These are phyloP conservation scores for Acleris emargana DNA, from an alignment of 2,888 invertebrate genomes.

Conservation along the genomic window DNA sequence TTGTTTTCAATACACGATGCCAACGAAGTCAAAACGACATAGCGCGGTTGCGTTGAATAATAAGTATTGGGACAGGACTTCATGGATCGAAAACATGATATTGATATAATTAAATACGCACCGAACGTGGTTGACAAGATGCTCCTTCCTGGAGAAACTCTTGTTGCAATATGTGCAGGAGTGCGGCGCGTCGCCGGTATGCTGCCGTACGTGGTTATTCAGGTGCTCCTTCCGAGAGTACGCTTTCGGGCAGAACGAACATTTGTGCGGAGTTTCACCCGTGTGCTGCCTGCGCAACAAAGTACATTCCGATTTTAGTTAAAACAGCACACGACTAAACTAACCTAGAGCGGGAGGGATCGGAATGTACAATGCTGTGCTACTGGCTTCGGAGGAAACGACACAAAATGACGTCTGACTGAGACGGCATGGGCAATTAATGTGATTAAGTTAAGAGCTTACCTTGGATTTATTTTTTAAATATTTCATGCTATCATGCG, in stretches of 20 bases:
- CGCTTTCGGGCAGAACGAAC: slow-evolving; percentile 83
- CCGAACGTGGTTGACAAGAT: slow-evolving; percentile 86
- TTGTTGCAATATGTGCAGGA: slow-evolving; percentile 88
- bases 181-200: slow-evolving; percentile 88
- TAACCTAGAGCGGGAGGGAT: slow-evolving; percentile 45
- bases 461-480: slow-evolving; percentile 38
- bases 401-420: slow-evolving; percentile 67
- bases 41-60: too few relatives aligned
- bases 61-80: too few relatives aligned
- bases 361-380: slow-evolving; percentile 83
- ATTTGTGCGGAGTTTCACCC: slow-evolving; percentile 91
- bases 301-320: slow-evolving; percentile 76
- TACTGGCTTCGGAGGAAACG: slow-evolving; percentile 62
- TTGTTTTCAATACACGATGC: too few relatives aligned
- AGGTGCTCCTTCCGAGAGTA: slow-evolving; percentile 93
- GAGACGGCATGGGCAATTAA: not conserved
- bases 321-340: slow-evolving; percentile 35
- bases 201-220: slow-evolving; percentile 92
- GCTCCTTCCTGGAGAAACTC: slow-evolving; percentile 88
- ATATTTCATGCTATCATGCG: slow-evolving; percentile 52
- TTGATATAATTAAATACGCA: slow-evolving; percentile 44
- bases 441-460: slow-evolving; percentile 36
- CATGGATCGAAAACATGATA: not conserved
- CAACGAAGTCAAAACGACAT: too few relatives aligned
- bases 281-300: slow-evolving; percentile 88